Percentiles rank a stretch among this genome's conserved stretches.
Conservation (phyloP, 2,113 vertebrate genomes). For the Chelonoidis abingdonii region DNA sequence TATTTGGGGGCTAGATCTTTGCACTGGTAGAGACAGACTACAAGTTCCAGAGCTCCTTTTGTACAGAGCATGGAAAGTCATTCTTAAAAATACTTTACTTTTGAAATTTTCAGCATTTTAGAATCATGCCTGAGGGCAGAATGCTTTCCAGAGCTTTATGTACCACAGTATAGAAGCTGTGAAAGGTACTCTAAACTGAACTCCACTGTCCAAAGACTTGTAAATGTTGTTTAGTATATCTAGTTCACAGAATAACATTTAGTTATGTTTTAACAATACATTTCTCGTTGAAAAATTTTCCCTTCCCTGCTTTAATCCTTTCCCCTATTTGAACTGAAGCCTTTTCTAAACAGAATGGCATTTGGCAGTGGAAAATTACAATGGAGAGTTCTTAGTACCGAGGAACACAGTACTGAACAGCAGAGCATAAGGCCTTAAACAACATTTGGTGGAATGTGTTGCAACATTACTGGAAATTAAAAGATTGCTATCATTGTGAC, state of each 20-base stretch:
- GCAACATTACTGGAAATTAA: constrained; percentile 7
- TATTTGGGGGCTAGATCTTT: not conserved
- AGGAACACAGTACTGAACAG: not conserved
- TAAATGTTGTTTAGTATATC: rapidly evolving
- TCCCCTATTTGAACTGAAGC: not conserved
- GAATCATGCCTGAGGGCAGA: not conserved
- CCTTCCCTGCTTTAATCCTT: not conserved
- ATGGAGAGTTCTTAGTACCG: rapidly evolving
- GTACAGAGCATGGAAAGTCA: not conserved
- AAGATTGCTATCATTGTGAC: not conserved
- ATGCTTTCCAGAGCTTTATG: not conserved
- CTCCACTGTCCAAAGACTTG: rapidly evolving
- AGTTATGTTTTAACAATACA: not conserved
- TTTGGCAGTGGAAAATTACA: not conserved
- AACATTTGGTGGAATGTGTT: rapidly evolving
- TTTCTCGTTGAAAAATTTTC: rapidly evolving
- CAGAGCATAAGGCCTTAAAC: not conserved
- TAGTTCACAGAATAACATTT: rapidly evolving
- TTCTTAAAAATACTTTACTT: not conserved
- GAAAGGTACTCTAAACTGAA: not conserved
- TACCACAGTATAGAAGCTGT: rapidly evolving
- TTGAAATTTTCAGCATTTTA: not conserved
- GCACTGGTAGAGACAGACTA: not conserved
- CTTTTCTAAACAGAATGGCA: not conserved
- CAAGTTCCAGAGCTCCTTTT: not conserved